Percentiles rank a stretch among this genome's conserved stretches.
These are phyloP conservation scores for Tetramorium simillimum DNA, from an alignment of 1,140 invertebrate species.

Conservation along the genomic window DNA sequence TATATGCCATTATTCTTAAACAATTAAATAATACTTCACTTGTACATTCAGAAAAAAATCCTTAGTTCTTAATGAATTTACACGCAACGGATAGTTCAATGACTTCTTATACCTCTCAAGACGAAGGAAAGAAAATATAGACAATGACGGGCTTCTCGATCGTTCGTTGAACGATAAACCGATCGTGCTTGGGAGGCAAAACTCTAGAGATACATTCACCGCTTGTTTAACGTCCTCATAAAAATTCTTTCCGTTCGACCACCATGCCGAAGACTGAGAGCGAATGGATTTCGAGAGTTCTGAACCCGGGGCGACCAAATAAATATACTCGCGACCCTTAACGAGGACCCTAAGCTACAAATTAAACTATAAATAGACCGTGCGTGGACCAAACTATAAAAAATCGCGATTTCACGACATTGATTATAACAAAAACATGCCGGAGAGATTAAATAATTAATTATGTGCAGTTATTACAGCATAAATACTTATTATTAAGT, in stretches of 20 bases:
- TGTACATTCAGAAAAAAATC: background rate
- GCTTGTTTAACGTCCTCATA: slow-evolving; percentile 77
- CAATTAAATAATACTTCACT: slow-evolving; percentile 24
- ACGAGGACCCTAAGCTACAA: slow-evolving; percentile 80
- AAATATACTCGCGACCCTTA: slow-evolving; percentile 82
- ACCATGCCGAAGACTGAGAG: slow-evolving; percentile 68
- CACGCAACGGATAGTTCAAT: slow-evolving; percentile 16
- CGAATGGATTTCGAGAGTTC: slow-evolving; percentile 69
- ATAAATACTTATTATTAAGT: background rate
- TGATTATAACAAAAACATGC: background rate
- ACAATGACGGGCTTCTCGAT: slow-evolving; percentile 52
- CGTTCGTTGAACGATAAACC: slow-evolving; percentile 75
- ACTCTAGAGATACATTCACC: slow-evolving; percentile 69
- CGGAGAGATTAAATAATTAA: background rate
- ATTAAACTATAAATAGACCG: slow-evolving; percentile 84
- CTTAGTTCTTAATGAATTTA: background rate
- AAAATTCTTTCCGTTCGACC: slow-evolving; percentile 77
- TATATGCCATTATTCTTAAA: background rate
- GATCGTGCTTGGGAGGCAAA: slow-evolving; percentile 58
- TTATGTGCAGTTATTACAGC: background rate
- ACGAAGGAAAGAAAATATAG: background rate
- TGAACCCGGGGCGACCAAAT: slow-evolving; percentile 69
- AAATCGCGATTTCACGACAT: slow-evolving; percentile 48
- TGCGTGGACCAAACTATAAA: slow-evolving; percentile 67
- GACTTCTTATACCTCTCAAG: slow-evolving; percentile 29